A percentile compares a stretch with the other conserved stretches of the same genome.
Evolutionary conservation across 2,888 invertebrate species (phyloP).

Genomic region (Phrixothrix hirtus): DNA sequence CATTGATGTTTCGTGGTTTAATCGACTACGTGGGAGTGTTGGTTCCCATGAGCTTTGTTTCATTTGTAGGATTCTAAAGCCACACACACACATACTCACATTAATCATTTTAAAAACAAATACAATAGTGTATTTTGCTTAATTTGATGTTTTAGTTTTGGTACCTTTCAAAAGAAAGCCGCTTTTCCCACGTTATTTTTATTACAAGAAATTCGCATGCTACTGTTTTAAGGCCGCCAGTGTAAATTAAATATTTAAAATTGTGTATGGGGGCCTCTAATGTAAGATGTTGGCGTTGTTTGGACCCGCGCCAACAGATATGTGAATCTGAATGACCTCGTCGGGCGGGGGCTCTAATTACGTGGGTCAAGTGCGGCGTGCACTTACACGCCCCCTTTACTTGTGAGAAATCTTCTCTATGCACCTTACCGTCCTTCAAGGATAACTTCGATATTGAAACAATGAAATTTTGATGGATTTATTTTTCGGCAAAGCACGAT

Average conservation of each 20-base stretch:
- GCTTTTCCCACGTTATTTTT: too few relatives aligned
- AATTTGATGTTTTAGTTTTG: too few relatives aligned
- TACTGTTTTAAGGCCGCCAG: too few relatives aligned
- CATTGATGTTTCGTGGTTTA: constrained; percentile 10
- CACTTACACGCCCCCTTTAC: constrained; percentile 48
- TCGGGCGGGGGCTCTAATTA: constrained; percentile 50
- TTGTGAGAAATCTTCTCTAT: constrained; percentile 47
- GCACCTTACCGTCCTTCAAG: constrained; percentile 46
- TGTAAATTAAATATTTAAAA: too few relatives aligned
- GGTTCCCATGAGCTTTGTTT: constrained; percentile 12
- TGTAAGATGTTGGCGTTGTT: too few relatives aligned
- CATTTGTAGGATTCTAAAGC: constrained; percentile 3
- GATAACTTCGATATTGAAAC: constrained; percentile 17
- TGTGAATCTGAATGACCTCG: constrained; percentile 43
- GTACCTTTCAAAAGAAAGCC: too few relatives aligned
- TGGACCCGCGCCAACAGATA: constrained; percentile 28
- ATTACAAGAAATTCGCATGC: too few relatives aligned
- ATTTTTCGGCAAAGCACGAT: too few relatives aligned
- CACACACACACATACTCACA: constrained; percentile 4
- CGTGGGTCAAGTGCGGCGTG: constrained; percentile 52
- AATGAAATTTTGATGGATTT: constrained; percentile 3
- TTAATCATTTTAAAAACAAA: too few relatives aligned
- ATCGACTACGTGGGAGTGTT: constrained; percentile 12
- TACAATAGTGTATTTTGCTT: too few relatives aligned
- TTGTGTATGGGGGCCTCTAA: background rate